Conservation (phyloP, 2,888 invertebrate genomes). For the Aspidapion aeneum region DNA sequence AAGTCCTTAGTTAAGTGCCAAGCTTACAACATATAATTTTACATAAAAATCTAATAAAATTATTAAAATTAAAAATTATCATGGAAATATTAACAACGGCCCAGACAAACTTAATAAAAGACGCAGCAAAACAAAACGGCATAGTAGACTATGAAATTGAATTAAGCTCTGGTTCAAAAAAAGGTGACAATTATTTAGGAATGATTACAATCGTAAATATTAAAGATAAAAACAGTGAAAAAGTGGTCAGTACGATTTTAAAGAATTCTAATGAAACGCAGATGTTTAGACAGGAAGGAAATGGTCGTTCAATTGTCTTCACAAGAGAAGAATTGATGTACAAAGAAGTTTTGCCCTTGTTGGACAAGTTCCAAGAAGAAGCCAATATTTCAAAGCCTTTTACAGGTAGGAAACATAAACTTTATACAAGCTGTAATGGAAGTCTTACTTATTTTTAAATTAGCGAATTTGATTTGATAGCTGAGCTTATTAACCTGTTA, state of each 20-base stretch:
- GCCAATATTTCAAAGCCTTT: conserved; percentile 8
- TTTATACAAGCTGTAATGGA: no score
- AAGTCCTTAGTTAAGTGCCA: no score
- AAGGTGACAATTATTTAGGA: conserved; percentile 28
- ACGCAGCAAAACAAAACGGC: conserved; percentile 12
- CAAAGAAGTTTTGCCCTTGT: conserved; percentile 26
- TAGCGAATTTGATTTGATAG: no score
- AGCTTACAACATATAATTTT: no score
- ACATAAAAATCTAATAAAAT: no score
- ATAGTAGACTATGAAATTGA: neutral
- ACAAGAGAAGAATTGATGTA: conserved; percentile 31
- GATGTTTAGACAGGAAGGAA: neutral
- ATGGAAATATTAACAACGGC: no score
- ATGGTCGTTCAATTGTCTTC: no score
- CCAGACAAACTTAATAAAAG: no score
- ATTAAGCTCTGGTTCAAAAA: conserved; percentile 3
- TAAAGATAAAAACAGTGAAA: conserved; percentile 13
- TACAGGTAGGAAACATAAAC: neutral
- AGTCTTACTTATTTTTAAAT: no score
- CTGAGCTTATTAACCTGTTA: no score
- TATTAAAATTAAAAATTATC: no score
- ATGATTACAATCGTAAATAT: conserved; percentile 24
- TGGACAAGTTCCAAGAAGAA: conserved; percentile 30
- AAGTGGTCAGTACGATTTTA: neutral
- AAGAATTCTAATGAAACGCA: neutral